phyloP scores from a whole-genome alignment of 2,113 vertebrate species.

The Eolophus roseicapilla region DNA sequence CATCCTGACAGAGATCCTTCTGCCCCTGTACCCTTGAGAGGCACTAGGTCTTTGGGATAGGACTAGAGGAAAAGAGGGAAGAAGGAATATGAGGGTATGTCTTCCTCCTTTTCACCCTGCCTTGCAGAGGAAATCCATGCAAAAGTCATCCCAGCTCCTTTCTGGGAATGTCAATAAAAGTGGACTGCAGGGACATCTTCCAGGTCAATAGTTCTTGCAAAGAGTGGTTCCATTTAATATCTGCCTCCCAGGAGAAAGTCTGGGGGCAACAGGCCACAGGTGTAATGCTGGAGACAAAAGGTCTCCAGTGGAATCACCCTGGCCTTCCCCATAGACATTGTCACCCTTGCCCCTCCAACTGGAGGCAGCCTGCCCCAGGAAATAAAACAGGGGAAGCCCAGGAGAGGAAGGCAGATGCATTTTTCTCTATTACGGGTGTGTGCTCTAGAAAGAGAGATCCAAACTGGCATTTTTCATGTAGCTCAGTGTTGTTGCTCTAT shows the following conservation, averaged over 20 bases:
- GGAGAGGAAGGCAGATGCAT: not conserved
- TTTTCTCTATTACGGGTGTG: not conserved
- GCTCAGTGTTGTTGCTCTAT: not conserved
- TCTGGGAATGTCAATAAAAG: not conserved
- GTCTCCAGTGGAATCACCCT: not conserved
- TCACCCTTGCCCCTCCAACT: not conserved
- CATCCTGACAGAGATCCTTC: not conserved
- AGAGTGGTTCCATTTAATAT: not conserved
- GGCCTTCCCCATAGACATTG: rapidly evolving
- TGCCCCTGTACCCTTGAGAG: not conserved
- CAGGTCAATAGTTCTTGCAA: not conserved
- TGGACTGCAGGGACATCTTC: not conserved
- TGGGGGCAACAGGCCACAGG: not conserved
- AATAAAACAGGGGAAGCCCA: not conserved
- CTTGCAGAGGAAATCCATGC: not conserved
- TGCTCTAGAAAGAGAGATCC: rapidly evolving
- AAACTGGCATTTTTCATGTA: not conserved
- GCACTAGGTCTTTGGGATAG: not conserved
- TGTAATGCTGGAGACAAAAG: not conserved
- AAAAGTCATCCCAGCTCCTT: not conserved
- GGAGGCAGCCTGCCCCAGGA: not conserved
- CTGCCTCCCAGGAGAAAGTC: not conserved
- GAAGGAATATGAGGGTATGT: not conserved
- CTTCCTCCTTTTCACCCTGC: not conserved
- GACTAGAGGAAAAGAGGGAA: not conserved